Evolutionary conservation across 2,888 invertebrate genomes (phyloP).

Genomic region (Drosophila fungiperda): DNA sequence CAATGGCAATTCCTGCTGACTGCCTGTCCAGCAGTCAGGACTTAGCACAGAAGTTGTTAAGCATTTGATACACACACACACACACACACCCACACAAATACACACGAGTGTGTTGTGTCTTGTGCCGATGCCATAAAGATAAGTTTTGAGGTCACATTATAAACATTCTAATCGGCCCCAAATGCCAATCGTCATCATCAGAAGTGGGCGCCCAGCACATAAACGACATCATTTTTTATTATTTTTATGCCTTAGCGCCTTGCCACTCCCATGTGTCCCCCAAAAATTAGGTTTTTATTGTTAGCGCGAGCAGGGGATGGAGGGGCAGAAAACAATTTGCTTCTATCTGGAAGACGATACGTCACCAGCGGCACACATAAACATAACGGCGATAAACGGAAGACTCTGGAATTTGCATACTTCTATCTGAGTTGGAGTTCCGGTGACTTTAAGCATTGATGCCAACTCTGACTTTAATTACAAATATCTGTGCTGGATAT

Average conservation of each 20-base stretch:
- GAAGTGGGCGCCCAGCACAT: conserved; percentile 28
- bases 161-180: conserved; percentile 62
- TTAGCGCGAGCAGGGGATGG: conserved; percentile 19
- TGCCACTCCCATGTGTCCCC: conserved; percentile 30
- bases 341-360: conserved; percentile 79
- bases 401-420: conserved; percentile 63
- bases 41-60: conserved; percentile 59
- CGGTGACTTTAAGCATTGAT: conserved; percentile 7
- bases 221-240: conserved; percentile 59
- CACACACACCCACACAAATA: conserved; percentile 3
- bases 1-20: conserved; percentile 35
- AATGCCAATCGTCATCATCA: conserved; percentile 59
- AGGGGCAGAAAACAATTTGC: conserved; percentile 73
- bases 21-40: conserved; percentile 44
- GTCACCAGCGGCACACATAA: conserved; percentile 68
- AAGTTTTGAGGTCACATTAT: conserved; percentile 60
- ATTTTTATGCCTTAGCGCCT: conserved; percentile 65
- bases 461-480: conserved; percentile 44
- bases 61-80: conserved; percentile 29
- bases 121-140: conserved; percentile 73
- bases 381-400: conserved; percentile 59
- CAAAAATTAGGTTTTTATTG: conserved; percentile 60
- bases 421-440: conserved; percentile 10
- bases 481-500: conserved; percentile 42
- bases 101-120: conserved; percentile 28